Percentiles rank a stretch among this genome's conserved stretches.
phyloP scores from a whole-genome alignment of 2,888 invertebrate species.

The Mythimna albipuncta region DNA sequence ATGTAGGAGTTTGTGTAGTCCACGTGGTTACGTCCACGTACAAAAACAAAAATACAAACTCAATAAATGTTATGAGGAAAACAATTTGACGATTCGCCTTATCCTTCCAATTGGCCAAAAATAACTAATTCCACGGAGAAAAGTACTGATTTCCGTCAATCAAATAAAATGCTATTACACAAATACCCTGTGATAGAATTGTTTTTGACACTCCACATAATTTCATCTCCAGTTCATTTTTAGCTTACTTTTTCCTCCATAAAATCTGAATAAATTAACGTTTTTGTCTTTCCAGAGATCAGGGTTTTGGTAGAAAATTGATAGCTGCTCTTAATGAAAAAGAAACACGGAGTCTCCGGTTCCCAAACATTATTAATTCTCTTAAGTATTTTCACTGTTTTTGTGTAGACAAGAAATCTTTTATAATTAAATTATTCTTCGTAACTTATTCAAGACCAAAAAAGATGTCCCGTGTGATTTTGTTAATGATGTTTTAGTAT shows the following conservation, averaged over 20 bases:
- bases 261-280: conserved; percentile 23
- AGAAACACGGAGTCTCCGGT: conserved; percentile 25
- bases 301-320: conserved; percentile 44
- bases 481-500: not conserved
- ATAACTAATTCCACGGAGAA: not conserved
- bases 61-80: not conserved
- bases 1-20: no score
- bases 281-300: conserved; percentile 31
- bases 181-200: conserved; percentile 5
- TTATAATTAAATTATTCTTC: conserved; percentile 59
- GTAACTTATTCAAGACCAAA: conserved; percentile 52
- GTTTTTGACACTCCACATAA: conserved; percentile 9
- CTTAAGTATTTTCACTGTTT: conserved; percentile 47
- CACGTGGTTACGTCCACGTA: no score
- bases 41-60: not conserved
- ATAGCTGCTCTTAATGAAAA: conserved; percentile 52
- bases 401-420: conserved; percentile 43
- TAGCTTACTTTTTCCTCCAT: not conserved
- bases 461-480: conserved; percentile 27
- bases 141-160: conserved; percentile 1
- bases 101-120: not conserved
- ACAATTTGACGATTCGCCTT: not conserved
- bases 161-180: conserved; percentile 2
- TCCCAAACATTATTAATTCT: conserved; percentile 55
- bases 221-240: conserved; percentile 10